Conservation (phyloP, 2,113 vertebrate species). For the Ciconia maguari region DNA sequence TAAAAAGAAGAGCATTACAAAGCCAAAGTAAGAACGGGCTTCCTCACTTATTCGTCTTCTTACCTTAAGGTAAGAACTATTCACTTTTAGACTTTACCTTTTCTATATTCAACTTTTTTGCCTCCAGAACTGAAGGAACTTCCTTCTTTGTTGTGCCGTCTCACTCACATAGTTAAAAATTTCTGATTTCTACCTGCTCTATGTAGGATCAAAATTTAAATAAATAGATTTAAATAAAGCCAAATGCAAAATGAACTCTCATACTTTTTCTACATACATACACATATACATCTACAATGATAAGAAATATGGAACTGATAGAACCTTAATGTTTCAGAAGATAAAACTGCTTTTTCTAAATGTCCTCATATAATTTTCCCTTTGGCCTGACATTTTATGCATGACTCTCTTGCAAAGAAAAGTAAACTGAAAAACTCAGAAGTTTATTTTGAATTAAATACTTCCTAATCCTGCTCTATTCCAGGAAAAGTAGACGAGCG, state of each 20-base stretch:
- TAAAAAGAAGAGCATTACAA: background rate
- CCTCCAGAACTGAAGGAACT: background rate
- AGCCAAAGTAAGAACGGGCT: background rate
- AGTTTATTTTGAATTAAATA: background rate
- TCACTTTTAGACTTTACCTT: background rate
- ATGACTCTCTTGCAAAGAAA: background rate
- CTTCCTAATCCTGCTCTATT: background rate
- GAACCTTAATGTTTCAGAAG: background rate
- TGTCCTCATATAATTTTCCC: background rate
- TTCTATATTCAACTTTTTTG: background rate
- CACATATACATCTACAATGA: accelerated
- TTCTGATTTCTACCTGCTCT: background rate
- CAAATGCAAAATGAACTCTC: background rate
- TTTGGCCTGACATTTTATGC: background rate
- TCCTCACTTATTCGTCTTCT: background rate
- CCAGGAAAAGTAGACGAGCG: background rate
- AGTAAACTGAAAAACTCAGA: background rate
- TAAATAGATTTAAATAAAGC: background rate
- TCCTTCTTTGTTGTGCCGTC: background rate
- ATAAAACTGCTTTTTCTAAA: background rate
- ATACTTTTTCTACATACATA: background rate
- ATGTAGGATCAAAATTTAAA: background rate
- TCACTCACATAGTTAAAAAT: accelerated
- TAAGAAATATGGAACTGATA: background rate
- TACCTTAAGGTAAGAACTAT: background rate